Evolutionary conservation across 2,888 invertebrate genomes (phyloP), one percentile per base, ranked within the genome.

Genomic region (Phyto melanocephala): DNA sequence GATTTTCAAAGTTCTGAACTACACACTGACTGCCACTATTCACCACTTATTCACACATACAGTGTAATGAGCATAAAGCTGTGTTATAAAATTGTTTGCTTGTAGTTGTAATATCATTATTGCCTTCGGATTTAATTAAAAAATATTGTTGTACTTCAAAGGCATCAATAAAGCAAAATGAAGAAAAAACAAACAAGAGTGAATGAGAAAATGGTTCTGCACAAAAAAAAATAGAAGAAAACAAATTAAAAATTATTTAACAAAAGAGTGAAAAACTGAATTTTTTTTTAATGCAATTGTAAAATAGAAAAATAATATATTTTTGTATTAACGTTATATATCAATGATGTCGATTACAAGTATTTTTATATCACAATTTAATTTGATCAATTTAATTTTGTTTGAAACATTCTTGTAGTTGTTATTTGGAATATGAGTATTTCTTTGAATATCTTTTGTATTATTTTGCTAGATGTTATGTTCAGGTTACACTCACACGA

Each of bases 61-160:
- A 20, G 3, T 52, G 17, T 13, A 45, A 24, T 56, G 15, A 28
- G 37, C n/a, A 33, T n/a, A 17, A 47, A 54, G 11, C 24, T 22
- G 2, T 47, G 20, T 0, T 33, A 0, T 35, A 4, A 6, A 28
- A 6, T 6, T 28, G 28, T 6, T 28, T 28, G 28, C 6, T 28
- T 42, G 22, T 22, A 50, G 37, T 42, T 65, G 37, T 42, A 17
- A 45, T 15, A 74, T 63, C 63, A 52, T 45, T 70, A 68, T 76
- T 72, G 62, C 80, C 70, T 81, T 81, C 70, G 67, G 65, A 79
- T 81, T 85, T 85, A 85, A 85, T 85, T 85, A 84, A 84, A 80
- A 80, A 81, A 77, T 71, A 80, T 79, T 84, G 58, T 77, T 71
- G 42, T 58, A 79, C 72, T 80, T 82, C 75, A 79, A 81, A 83